Percentiles rank a stretch among this genome's conserved stretches.
These are phyloP conservation scores for Pollicipes pollicipes DNA, from an alignment of 1,140 invertebrate species.

Conservation along the genomic window DNA sequence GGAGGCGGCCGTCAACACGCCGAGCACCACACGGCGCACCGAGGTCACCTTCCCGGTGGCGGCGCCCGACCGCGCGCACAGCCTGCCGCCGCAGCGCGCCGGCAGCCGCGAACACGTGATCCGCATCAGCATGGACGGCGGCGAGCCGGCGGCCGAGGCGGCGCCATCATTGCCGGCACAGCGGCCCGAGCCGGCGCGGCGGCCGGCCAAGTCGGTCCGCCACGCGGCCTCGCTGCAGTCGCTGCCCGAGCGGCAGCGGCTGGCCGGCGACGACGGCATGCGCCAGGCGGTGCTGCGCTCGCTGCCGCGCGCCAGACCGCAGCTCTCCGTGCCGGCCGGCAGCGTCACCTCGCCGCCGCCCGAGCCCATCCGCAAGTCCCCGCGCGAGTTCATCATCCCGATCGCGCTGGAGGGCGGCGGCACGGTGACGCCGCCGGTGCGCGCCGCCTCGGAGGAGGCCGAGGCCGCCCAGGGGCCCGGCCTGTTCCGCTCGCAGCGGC, in stretches of 20 bases:
- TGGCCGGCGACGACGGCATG: neutral
- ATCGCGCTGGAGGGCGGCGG: conserved; percentile 74
- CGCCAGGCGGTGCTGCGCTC: neutral
- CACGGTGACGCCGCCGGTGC: conserved; percentile 47
- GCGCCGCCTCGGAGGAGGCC: conserved; percentile 10
- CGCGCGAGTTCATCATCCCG: conserved; percentile 74
- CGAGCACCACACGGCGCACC: conserved; percentile 30
- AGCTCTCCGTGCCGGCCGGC: neutral
- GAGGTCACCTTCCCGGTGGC: conserved; percentile 39
- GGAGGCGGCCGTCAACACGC: neutral
- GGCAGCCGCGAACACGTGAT: conserved; percentile 6
- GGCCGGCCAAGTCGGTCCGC: neutral
- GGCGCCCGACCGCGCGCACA: conserved; percentile 18
- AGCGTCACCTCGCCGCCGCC: neutral
- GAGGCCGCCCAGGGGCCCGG: conserved; percentile 10
- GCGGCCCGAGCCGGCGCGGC: no score
- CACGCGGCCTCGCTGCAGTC: neutral
- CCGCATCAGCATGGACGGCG: neutral
- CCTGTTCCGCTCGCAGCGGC: conserved; percentile 4
- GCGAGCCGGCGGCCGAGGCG: no score
- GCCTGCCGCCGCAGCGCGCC: conserved; percentile 12
- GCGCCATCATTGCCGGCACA: no score
- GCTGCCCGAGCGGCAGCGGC: neutral
- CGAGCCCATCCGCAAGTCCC: conserved; percentile 47
- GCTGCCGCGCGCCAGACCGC: neutral